phyloP scores from a whole-genome alignment of 2,888 invertebrate species.

The Stramonita haemastoma region DNA sequence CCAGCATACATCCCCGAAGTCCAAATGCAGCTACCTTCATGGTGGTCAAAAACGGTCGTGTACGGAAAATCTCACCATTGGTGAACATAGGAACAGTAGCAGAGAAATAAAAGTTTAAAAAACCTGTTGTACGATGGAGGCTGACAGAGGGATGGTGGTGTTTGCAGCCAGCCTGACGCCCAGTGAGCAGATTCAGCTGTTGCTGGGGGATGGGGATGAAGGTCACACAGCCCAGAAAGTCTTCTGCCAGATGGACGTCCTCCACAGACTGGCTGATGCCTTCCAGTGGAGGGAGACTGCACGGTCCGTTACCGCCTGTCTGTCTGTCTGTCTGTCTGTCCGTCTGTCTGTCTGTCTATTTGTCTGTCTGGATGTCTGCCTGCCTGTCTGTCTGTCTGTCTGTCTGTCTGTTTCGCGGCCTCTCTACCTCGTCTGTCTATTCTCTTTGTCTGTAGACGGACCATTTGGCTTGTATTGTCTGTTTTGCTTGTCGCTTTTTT shows the following conservation, averaged over 20 bases:
- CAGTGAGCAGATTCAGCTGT: constrained; percentile 97
- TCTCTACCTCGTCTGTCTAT: background rate
- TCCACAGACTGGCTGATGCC: constrained; percentile 83
- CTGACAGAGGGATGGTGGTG: background rate
- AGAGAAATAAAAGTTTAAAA: too few relatives aligned
- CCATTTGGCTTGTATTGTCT: too few relatives aligned
- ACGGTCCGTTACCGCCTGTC: background rate
- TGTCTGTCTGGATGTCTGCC: background rate
- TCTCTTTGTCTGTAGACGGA: background rate
- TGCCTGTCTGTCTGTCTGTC: background rate
- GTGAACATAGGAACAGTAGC: too few relatives aligned
- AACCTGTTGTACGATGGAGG: too few relatives aligned
- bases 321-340: background rate
- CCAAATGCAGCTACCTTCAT: too few relatives aligned
- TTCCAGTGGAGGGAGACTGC: constrained; percentile 89
- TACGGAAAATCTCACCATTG: too few relatives aligned
- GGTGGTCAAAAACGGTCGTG: too few relatives aligned
- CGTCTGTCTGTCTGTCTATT: background rate
- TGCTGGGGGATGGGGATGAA: constrained; percentile 92
- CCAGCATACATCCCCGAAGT: too few relatives aligned
- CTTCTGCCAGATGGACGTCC: constrained; percentile 98
- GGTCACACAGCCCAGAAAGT: constrained; percentile 89
- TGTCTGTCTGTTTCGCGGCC: background rate
- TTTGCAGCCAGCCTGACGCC: constrained; percentile 80
- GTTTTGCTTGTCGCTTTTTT: too few relatives aligned